Percentiles rank a stretch among this genome's conserved stretches.
These are phyloP conservation scores for Eurois occulta DNA, from an alignment of 2,888 invertebrate species.

Conservation along the genomic window DNA sequence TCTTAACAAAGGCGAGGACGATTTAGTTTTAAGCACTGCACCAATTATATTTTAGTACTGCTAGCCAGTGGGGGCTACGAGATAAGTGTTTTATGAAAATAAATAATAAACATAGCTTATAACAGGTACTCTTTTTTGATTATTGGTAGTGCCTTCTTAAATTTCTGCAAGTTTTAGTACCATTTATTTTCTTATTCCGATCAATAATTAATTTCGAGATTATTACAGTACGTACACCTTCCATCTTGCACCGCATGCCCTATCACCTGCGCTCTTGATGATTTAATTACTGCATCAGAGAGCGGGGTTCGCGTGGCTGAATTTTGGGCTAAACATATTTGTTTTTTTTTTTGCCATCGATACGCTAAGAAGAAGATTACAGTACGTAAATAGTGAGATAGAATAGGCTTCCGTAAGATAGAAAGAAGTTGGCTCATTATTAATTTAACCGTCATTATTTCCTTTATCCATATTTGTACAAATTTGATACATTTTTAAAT, in stretches of 20 bases:
- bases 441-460: background rate
- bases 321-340: too few relatives aligned
- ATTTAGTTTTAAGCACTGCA: constrained; percentile 67
- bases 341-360: too few relatives aligned
- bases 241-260: too few relatives aligned
- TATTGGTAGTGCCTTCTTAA: background rate
- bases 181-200: background rate
- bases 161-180: background rate
- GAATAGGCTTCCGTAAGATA: background rate
- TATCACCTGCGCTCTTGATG: too few relatives aligned
- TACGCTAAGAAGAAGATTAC: too few relatives aligned
- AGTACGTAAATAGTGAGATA: too few relatives aligned
- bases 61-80: constrained; percentile 40
- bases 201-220: background rate
- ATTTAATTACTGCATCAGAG: too few relatives aligned
- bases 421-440: background rate
- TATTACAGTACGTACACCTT: background rate
- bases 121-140: background rate
- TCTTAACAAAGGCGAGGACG: constrained; percentile 64
- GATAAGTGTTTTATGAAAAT: constrained; percentile 16
- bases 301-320: too few relatives aligned
- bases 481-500: too few relatives aligned
- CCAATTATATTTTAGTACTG: constrained; percentile 63
- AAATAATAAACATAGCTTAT: background rate
- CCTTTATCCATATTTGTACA: too few relatives aligned